Evolutionary conservation across 1,140 invertebrate genomes (phyloP).

Genomic region (Macrobrachium nipponense): DNA sequence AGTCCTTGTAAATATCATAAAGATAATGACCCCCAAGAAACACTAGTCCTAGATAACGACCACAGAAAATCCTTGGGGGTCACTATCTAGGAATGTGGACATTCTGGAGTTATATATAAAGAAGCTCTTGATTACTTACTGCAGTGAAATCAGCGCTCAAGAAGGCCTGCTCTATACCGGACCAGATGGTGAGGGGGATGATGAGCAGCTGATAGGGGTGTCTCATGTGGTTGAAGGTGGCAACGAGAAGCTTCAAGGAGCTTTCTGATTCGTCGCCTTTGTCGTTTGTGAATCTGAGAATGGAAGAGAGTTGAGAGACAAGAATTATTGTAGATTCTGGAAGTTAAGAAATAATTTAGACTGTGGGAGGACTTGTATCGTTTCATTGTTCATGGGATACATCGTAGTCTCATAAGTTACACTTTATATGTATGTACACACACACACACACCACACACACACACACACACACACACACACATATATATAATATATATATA

Average conservation of each 20-base stretch:
- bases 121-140: constrained; percentile 23
- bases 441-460: too few species aligned
- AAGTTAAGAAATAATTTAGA: neutral
- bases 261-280: constrained; percentile 74
- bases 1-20: too few species aligned
- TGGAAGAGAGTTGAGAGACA: neutral
- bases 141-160: constrained; percentile 68
- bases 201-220: constrained; percentile 88
- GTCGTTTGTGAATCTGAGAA: constrained; percentile 25
- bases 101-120: neutral
- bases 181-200: constrained; percentile 95
- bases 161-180: constrained; percentile 92
- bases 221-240: constrained; percentile 89
- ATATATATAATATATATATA: too few species aligned
- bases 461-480: too few species aligned
- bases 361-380: too few species aligned
- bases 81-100: too few species aligned
- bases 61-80: too few species aligned
- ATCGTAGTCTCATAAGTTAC: too few species aligned
- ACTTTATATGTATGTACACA: too few species aligned
- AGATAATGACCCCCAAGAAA: too few species aligned
- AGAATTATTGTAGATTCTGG: neutral
- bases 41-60: too few species aligned
- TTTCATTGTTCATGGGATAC: too few species aligned
- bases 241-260: constrained; percentile 83